Evolutionary conservation across 2,888 invertebrate genomes (phyloP), one percentile per base, ranked within the genome.

Genomic region (Argyresthia goedartella): DNA sequence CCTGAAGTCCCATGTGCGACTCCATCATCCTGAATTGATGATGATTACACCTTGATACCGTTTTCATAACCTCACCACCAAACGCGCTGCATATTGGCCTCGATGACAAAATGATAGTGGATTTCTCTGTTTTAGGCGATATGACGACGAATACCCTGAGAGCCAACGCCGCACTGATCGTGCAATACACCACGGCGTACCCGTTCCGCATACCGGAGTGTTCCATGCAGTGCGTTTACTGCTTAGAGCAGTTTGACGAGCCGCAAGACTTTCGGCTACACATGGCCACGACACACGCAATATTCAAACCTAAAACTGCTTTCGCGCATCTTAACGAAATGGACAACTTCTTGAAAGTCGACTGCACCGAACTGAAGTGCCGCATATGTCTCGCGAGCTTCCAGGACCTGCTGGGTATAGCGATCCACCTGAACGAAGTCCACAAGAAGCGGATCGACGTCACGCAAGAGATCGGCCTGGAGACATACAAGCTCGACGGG

Each of bases 161-260:
- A 25, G 25, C 25, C 25, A 84, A 84, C 59, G 84, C 82, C 49
- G 75, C 78, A 64, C 63, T 77, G 56, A 67, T 86, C 53, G 71
- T 86, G 71, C 61, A 72, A 68, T 76, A 74, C 64, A 70, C 81
- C 11, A 81, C 82, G 43, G 69, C 71, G 46, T 79, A 77, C 60
- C 85, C 85, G 57, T 85, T 85, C 73, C 71, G 82, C 59, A 66
- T 78, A 53, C 69, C 67, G 7, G 10, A 73, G 8, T 73, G 73
- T 55, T 59, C 56, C 11, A 63, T 82, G 59, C 66, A 76, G 52
- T 85, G 85, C 60, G 81, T 82, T 57, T 84, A 77, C 68, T 85
- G 85, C 69, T 68, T 71, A 56, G 81, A 84, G 41, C 66, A 69
- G 34, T 77, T 67, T 54, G 67, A 68, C 25, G 74, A 78, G 11